Conservation (phyloP, 2,113 vertebrate species). For the Perca schrenkii region DNA sequence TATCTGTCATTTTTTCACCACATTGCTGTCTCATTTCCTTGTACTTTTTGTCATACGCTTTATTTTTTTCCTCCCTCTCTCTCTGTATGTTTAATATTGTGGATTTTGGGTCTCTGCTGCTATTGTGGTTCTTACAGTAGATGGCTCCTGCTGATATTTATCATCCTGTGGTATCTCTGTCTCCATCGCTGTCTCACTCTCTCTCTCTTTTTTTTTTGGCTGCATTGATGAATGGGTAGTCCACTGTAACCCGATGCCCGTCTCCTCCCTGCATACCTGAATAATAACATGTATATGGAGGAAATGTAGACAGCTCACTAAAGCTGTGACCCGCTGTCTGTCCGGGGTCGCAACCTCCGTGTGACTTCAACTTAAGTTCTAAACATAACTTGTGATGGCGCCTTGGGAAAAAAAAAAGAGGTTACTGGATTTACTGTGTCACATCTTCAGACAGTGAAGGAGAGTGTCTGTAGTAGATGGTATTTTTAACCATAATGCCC, state of each 20-base stretch:
- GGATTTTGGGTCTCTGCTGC: slow-evolving; percentile 25
- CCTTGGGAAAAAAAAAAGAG: slow-evolving; percentile 26
- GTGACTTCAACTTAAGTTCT: slow-evolving; percentile 57
- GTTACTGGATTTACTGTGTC: slow-evolving; percentile 10
- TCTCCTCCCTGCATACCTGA: slow-evolving; percentile 64
- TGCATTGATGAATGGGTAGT: slow-evolving; percentile 44
- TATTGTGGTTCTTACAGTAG: slow-evolving; percentile 14
- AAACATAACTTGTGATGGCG: slow-evolving; percentile 61
- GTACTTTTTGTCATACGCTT: slow-evolving; percentile 3
- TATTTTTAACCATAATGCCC: slow-evolving; percentile 57
- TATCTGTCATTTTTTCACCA: slow-evolving; percentile 6
- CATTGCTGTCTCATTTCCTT: slow-evolving; percentile 46
- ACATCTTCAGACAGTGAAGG: slow-evolving; percentile 28
- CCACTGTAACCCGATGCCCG: slow-evolving; percentile 54
- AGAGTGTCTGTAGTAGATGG: not conserved
- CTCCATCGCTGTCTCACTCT: slow-evolving; percentile 2
- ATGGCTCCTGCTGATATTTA: slow-evolving; percentile 59
- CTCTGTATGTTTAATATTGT: slow-evolving; percentile 44
- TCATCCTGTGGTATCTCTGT: slow-evolving; percentile 35
- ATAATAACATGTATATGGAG: slow-evolving; percentile 66
- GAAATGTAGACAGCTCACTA: slow-evolving; percentile 54
- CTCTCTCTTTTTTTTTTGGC: not conserved
- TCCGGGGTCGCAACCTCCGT: slow-evolving; percentile 45
- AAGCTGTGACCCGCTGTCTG: slow-evolving; percentile 54
- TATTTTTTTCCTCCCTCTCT: slow-evolving; percentile 1